phyloP scores from a whole-genome alignment of 2,888 invertebrate species.

The Drosophila formosana region DNA sequence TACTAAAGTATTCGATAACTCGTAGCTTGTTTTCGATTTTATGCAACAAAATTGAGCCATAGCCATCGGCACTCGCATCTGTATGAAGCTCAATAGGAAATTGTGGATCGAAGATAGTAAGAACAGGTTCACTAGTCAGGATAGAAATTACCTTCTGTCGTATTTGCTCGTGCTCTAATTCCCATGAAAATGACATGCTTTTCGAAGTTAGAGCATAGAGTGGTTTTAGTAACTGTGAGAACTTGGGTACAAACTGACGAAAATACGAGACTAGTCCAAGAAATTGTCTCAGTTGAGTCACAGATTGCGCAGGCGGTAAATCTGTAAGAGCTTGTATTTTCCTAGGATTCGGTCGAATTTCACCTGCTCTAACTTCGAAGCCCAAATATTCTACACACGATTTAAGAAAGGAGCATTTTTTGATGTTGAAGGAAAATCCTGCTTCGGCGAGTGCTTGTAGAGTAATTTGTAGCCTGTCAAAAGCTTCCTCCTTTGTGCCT shows the following conservation, averaged over 20 bases:
- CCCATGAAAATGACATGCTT: background rate
- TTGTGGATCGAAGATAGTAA: background rate
- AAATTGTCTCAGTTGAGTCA: background rate
- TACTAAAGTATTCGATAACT: conserved; percentile 18
- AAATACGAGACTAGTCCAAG: background rate
- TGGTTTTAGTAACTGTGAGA: background rate
- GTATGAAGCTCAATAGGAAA: conserved; percentile 33
- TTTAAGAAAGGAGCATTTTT: background rate
- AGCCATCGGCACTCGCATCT: conserved; percentile 1
- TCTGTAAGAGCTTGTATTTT: background rate
- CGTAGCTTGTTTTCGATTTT: background rate
- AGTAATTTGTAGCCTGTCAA: background rate
- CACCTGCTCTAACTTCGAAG: background rate
- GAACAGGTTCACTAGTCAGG: conserved; percentile 34
- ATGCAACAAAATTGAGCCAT: background rate
- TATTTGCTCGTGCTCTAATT: conserved; percentile 1
- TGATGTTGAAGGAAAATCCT: conserved; percentile 1
- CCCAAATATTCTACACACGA: background rate
- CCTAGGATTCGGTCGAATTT: background rate
- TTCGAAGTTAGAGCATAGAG: conserved; percentile 3
- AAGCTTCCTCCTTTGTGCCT: background rate
- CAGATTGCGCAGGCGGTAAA: background rate
- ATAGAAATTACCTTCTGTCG: conserved; percentile 7
- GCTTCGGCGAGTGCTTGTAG: background rate
- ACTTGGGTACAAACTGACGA: background rate